Evolutionary conservation across 1,140 invertebrate species (phyloP), one percentile per base, ranked within the genome.

Genomic region (Zaprionus taronus): DNA sequence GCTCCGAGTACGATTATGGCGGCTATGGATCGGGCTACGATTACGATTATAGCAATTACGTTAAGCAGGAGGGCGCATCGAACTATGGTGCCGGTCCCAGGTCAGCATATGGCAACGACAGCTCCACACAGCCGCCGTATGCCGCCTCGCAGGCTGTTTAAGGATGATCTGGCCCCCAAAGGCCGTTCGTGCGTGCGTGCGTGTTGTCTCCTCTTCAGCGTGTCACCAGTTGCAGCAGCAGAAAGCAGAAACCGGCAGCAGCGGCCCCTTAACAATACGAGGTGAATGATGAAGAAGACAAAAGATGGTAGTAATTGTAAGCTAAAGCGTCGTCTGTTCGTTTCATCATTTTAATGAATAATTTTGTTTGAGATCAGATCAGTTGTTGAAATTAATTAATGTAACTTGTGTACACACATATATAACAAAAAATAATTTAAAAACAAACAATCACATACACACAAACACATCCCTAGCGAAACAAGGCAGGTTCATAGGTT

Each of bases 1-100:
- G 92, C 36, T 92, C 92, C 17, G 92, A 93, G 62, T 93, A 93
- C 67, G 92, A 93, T 61, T 93, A 93, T 63, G 92, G 92, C 71
- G 92, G 92, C 73, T 93, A 93, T 77, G 92, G 92, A 14, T 93
- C 92, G n/a, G 92, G 91, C 44, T 93, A 92, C 62, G 92, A 92
- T 77, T 93, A 93, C 66, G 91, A 93, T 78, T 93, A 93, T 58
- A 91, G 77, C 66, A 93, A 92, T 66, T 93, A 93, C 77, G 89
- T 82, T 71, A 93, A 93, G 72, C 91, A 91, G 79, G 92, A 93
- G 58, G 89, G 80, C 56, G 83, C 89, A 41, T 92, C 91, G 9
- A 93, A 92, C 53, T 93, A 92, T 57, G 91, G 87, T 64, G 91
- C 87, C 34, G 92, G 92, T 9, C 91, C 92, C 36, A 72, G 92